phyloP scores from a whole-genome alignment of 1,140 invertebrate genomes.

The Coelopa frigida region DNA sequence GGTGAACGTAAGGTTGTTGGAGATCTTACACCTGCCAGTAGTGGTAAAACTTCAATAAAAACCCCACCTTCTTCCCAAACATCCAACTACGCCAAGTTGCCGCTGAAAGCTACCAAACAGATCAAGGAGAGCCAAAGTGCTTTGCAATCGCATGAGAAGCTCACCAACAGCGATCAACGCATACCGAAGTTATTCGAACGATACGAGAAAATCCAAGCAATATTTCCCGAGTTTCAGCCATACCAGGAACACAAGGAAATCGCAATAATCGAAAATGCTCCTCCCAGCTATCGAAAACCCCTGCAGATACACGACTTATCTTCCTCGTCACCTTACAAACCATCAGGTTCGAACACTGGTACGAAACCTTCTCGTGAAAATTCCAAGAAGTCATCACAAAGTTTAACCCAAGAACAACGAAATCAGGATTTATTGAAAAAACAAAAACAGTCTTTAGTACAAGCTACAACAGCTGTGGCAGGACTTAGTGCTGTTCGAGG shows the following conservation, averaged over 20 bases:
- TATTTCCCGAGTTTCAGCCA: conserved; percentile 63
- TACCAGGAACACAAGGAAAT: conserved; percentile 22
- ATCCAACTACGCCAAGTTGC: conserved; percentile 15
- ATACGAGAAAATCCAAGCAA: conserved; percentile 65
- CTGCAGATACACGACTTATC: too few species aligned
- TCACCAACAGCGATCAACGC: conserved; percentile 38
- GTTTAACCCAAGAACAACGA: too few species aligned
- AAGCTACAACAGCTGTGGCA: too few species aligned
- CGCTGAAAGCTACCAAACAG: conserved; percentile 52
- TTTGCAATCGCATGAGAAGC: conserved; percentile 13
- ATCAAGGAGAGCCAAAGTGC: conserved; percentile 53
- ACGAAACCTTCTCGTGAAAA: conserved; percentile 28
- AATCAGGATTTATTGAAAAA: too few species aligned
- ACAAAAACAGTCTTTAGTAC: too few species aligned
- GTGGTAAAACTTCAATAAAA: background rate
- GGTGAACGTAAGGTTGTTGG: conserved; percentile 30
- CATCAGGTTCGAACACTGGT: background rate
- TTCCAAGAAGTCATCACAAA: conserved; percentile 38
- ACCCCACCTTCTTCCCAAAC: conserved; percentile 1
- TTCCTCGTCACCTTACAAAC: background rate
- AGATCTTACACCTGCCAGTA: conserved; percentile 12
- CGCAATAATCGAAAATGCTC: background rate
- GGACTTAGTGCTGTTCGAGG: too few species aligned
- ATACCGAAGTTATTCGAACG: conserved; percentile 66
- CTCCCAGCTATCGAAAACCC: conserved; percentile 5